Conservation (phyloP, 2,797 vertebrate species). For the Sebastes paucispinis region DNA sequence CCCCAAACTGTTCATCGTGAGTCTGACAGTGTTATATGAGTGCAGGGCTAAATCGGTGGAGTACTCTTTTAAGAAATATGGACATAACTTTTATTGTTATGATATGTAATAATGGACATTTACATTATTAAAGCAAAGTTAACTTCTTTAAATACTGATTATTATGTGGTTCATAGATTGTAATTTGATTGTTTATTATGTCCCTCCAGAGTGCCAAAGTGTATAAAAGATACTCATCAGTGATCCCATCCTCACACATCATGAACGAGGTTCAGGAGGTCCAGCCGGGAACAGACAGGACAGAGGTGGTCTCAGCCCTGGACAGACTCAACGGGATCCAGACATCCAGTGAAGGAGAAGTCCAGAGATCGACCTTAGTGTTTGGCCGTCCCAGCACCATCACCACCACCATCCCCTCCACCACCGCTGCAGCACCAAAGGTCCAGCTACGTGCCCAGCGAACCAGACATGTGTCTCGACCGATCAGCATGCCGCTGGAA, state of each 20-base stretch:
- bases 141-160: not conserved
- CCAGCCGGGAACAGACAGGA: constrained; percentile 68
- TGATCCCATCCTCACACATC: constrained; percentile 79
- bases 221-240: constrained; percentile 85
- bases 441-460: constrained; percentile 85
- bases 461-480: constrained; percentile 80
- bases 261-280: constrained; percentile 82
- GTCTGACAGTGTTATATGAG: not conserved
- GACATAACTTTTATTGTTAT: not conserved
- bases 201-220: constrained; percentile 81
- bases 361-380: constrained; percentile 74
- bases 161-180: not conserved
- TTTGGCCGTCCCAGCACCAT: constrained; percentile 74
- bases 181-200: constrained; percentile 31
- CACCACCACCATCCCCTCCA: not conserved
- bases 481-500: constrained; percentile 93
- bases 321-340: constrained; percentile 79
- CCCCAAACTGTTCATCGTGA: not conserved
- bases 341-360: constrained; percentile 58
- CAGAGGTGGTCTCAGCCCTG: constrained; percentile 53
- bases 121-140: not conserved
- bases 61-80: not conserved
- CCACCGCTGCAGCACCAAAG: constrained; percentile 59
- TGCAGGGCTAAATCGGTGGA: not conserved
- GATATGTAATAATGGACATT: not conserved